Evolutionary conservation across 2,888 invertebrate species (phyloP), one percentile per base, ranked within the genome.

Genomic region (Graphium colonna): DNA sequence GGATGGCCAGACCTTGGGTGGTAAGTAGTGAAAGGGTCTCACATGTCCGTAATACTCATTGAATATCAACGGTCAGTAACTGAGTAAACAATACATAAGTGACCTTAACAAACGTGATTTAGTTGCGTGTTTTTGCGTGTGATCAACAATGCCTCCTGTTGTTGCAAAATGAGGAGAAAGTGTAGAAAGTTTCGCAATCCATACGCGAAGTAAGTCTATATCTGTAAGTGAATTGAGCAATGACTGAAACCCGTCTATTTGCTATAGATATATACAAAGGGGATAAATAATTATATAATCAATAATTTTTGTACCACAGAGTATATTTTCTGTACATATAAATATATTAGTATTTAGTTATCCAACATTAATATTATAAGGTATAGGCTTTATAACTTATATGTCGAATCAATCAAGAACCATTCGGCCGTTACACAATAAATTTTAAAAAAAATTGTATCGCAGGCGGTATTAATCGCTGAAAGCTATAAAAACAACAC

Each of bases 21-120:
- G 86, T 86, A 60, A 87, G 87, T 85, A 87, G 87, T 85, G 84
- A 87, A 85, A 85, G 85, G 84, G 67, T 67, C 70, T 74, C 71
- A 58, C 46, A 51, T 51, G 52, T 55, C 54, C 52, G 18, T 16
- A 39, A 47, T 51, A 51, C 18, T 9, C 7, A 53, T 28, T 48
- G 39, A 40, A 49, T 13, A 45, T 36, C 36, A 36, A 12, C 36
- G 12, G 36, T 36, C 12, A 21, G 2, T 3, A 3, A 4, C 36
- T n/a, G n/a, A 36, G 9, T 17, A 16, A 18, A 41, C 18, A 41
- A 41, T 36, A 2, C 13, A 1, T 4, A 2, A 3, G 4, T 2
- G 4, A 13, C 13, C 36, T 13, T 1, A 36, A 36, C 3, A n/a
- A 36, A 36, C 3, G 9, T 3, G 7, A 3, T n/a, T 26, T 40